These are phyloP conservation scores for Hemiprocne comata DNA, from an alignment of 2,113 vertebrate species.

Conservation along the genomic window DNA sequence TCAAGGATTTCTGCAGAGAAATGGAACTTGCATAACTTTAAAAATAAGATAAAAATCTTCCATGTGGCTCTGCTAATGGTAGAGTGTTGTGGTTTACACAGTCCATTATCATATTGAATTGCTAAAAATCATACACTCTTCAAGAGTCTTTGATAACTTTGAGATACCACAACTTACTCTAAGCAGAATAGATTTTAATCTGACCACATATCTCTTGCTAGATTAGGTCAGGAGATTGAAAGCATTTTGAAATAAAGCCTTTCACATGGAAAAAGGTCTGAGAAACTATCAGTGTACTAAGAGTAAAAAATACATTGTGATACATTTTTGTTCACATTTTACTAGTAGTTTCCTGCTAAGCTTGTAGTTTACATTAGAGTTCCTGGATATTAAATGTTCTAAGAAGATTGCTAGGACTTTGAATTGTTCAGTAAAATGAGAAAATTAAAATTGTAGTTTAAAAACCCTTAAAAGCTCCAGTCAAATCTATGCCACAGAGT, in stretches of 20 bases:
- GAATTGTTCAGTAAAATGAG: background rate
- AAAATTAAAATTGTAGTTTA: background rate
- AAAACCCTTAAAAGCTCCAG: background rate
- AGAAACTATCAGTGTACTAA: background rate
- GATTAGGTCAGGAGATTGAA: background rate
- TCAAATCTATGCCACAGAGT: background rate
- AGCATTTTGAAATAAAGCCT: background rate
- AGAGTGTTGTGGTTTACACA: background rate
- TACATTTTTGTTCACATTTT: background rate
- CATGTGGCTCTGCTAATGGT: background rate
- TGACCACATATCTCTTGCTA: background rate
- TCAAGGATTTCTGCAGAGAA: background rate
- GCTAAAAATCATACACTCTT: background rate
- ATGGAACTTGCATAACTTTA: background rate
- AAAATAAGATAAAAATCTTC: background rate
- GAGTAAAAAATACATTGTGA: background rate
- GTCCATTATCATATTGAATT: background rate
- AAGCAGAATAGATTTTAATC: background rate
- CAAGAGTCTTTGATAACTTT: background rate
- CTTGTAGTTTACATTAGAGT: background rate
- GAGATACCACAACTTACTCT: background rate
- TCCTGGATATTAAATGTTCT: background rate
- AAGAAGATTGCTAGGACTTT: background rate
- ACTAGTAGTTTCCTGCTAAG: background rate
- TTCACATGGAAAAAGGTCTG: background rate